A percentile compares a stretch with the other conserved stretches of the same genome.
Conservation (phyloP, 2,113 vertebrate genomes). For the Sisor rabdophorus region DNA sequence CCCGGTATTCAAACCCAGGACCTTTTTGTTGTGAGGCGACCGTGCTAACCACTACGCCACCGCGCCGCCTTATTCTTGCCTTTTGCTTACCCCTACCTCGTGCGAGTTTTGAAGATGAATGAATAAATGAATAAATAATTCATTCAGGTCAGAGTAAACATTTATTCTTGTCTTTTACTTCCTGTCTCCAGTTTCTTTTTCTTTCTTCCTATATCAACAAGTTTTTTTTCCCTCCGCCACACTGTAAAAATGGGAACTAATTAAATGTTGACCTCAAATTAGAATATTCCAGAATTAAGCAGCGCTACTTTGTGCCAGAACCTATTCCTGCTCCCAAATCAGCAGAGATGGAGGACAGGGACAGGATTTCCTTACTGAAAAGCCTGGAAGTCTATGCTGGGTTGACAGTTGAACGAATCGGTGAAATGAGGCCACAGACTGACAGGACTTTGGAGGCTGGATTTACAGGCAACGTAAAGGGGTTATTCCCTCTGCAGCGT, state of each 20-base stretch:
- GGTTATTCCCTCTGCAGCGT: conserved; percentile 27
- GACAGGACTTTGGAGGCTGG: conserved; percentile 48
- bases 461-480: conserved; percentile 43
- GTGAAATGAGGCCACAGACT: conserved; percentile 41
- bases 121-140: too few species aligned
- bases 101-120: too few species aligned
- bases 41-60: too few species aligned
- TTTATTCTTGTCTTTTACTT: background rate
- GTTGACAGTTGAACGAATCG: conserved; percentile 43
- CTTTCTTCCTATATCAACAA: conserved; percentile 31
- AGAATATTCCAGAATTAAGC: conserved; percentile 41
- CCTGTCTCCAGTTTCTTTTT: background rate
- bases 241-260: conserved; percentile 31
- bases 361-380: conserved; percentile 44
- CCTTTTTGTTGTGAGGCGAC: too few species aligned
- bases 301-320: conserved; percentile 38
- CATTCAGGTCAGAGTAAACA: conserved; percentile 2
- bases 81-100: too few species aligned
- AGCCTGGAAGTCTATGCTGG: conserved; percentile 42
- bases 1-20: too few species aligned
- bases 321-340: conserved; percentile 29
- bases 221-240: conserved; percentile 6
- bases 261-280: conserved; percentile 38
- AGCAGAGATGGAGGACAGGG: conserved; percentile 33
- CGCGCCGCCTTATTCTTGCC: too few species aligned